Percentiles rank a stretch among this genome's conserved stretches.
phyloP scores from a whole-genome alignment of 2,113 vertebrate genomes.

The Anas platyrhynchos region DNA sequence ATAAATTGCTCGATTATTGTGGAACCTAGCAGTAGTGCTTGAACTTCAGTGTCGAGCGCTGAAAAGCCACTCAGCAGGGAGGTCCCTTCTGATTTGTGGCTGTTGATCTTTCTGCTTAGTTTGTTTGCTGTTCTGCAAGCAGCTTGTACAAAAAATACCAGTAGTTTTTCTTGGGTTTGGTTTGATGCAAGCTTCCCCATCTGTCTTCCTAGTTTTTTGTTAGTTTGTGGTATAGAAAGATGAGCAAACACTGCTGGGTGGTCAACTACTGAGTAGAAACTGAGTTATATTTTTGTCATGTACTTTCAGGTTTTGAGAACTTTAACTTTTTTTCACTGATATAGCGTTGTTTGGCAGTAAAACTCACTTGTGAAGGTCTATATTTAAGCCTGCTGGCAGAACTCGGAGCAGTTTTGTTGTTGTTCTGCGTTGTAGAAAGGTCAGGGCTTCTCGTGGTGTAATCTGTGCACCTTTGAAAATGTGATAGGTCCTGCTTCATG shows the following conservation, averaged over 20 bases:
- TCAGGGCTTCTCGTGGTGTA: not conserved
- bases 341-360: not conserved
- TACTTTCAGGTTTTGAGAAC: not conserved
- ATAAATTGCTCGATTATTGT: not conserved
- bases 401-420: not conserved
- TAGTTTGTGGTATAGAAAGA: not conserved
- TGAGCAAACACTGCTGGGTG: not conserved
- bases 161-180: not conserved
- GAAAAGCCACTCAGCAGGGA: not conserved
- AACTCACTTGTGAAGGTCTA: not conserved
- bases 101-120: not conserved
- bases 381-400: not conserved
- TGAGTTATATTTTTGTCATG: not conserved
- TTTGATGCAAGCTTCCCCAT: not conserved
- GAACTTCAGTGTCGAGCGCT: not conserved
- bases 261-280: not conserved
- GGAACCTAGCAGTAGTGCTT: not conserved
- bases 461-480: not conserved
- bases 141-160: not conserved
- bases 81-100: not conserved
- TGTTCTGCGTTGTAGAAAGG: not conserved
- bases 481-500: not conserved
- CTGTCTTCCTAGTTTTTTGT: not conserved
- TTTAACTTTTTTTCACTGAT: not conserved
- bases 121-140: slow-evolving; percentile 5